Evolutionary conservation across 2,888 invertebrate genomes (phyloP), one percentile per base, ranked within the genome.

Genomic region (Lochmaea crataegi): DNA sequence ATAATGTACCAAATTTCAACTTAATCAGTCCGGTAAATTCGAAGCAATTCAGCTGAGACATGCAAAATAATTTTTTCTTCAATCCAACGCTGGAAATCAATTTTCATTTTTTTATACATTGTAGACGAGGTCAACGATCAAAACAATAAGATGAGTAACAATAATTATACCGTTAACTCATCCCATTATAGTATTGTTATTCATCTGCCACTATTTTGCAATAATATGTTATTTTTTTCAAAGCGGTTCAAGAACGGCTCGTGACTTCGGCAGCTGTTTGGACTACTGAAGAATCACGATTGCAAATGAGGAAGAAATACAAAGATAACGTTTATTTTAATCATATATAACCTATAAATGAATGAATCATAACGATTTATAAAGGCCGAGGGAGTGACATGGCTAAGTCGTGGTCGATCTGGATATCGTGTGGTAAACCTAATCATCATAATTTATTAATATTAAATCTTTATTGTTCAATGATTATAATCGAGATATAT

Each of bases 131-230:
- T 70, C 22, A 64, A 70, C 22, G 56, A 70, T 64, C 64, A 64
- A 45, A 70, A 70, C 70, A 70, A 70, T 70, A 41, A 48, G 70
- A 64, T 69, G 69, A 69, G 69, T 64, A 69, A 69, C 16, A n/a
- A 22, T 64, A 41, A 64, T 61, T 61, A 61, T 41, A 18, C 16
- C 9, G 58, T 26, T 12, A n/a, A 65, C 42, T 65, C 65, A 57
- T 32, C 32, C n/a, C 11, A 32, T 65, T 65, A 71, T 71, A 65
- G 51, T 26, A 60, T 66, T 57, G 16, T n/a, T 41, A 18, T 26
- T 42, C 10, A 69, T 57, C 42, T 32, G 57, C 71, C 48, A 51
- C 65, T 14, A 58, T 60, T 65, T n/a, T 38, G 51, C 60, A 71
- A 71, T 71, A 57, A 42, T 9, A 16, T 22, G 32, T 41, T 56